phyloP scores from a whole-genome alignment of 2,797 vertebrate genomes.

The Rhynchotus rufescens region DNA sequence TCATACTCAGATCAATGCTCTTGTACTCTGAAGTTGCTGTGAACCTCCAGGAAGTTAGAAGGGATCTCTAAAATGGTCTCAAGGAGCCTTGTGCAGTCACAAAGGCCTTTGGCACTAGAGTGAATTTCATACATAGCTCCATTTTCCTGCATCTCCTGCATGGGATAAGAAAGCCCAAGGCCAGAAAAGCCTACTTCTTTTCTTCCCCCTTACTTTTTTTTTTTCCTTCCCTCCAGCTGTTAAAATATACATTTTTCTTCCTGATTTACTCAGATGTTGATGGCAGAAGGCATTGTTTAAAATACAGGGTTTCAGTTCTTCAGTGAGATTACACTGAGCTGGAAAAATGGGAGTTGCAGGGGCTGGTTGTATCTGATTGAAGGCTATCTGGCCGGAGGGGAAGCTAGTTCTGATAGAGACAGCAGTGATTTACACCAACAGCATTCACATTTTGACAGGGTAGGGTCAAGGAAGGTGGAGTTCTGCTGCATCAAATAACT shows the following conservation, averaged over 20 bases:
- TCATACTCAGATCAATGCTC: not conserved
- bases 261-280: not conserved
- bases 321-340: not conserved
- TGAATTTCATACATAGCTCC: not conserved
- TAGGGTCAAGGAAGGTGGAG: not conserved
- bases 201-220: accelerated
- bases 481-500: not conserved
- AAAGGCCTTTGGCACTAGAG: not conserved
- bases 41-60: not conserved
- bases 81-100: not conserved
- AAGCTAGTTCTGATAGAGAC: not conserved
- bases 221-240: not conserved
- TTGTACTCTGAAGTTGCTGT: not conserved
- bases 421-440: not conserved
- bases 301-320: not conserved
- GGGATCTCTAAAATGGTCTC: not conserved
- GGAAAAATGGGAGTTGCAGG: not conserved
- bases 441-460: not conserved
- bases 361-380: not conserved
- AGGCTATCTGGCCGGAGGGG: not conserved
- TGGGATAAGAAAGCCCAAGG: not conserved
- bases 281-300: not conserved
- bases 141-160: not conserved
- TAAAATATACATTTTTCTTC: not conserved
- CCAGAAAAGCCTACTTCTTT: not conserved